Conservation (phyloP, 1,140 invertebrate species). For the Steinernema khuongi region DNA sequence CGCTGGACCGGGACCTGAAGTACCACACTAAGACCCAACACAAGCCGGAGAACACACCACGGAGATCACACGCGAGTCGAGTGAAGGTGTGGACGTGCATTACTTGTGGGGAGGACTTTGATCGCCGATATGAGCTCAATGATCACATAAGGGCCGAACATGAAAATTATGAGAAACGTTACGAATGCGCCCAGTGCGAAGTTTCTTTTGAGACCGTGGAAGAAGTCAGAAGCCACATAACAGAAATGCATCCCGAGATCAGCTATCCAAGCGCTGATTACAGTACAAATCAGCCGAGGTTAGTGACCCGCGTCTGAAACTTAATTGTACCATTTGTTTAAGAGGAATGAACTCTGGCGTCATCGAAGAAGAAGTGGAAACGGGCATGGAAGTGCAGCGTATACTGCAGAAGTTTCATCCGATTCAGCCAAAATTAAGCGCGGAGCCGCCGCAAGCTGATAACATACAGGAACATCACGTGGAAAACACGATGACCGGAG, state of each 20-base stretch:
- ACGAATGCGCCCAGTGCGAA: background rate
- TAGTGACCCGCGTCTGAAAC: background rate
- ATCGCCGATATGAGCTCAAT: background rate
- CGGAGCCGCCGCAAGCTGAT: too few relatives aligned
- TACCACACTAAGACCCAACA: background rate
- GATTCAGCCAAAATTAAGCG: slow-evolving; percentile 1
- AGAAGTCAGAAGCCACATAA: background rate
- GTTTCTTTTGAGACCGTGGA: background rate
- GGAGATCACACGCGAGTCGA: background rate
- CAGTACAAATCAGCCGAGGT: background rate
- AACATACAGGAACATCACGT: too few relatives aligned
- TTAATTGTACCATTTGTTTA: too few relatives aligned
- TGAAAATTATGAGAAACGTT: background rate
- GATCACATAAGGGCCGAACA: background rate
- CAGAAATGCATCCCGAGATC: background rate
- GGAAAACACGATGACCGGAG: too few relatives aligned
- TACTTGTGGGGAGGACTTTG: background rate
- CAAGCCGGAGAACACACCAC: background rate
- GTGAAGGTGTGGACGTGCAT: background rate
- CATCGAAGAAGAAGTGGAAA: background rate
- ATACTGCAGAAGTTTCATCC: background rate
- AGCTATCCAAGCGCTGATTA: background rate
- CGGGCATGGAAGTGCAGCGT: background rate
- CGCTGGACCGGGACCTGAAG: background rate
- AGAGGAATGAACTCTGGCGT: too few relatives aligned